Evolutionary conservation across 2,113 vertebrate genomes (phyloP).

Genomic region (Thalassarche chlororhynchos): DNA sequence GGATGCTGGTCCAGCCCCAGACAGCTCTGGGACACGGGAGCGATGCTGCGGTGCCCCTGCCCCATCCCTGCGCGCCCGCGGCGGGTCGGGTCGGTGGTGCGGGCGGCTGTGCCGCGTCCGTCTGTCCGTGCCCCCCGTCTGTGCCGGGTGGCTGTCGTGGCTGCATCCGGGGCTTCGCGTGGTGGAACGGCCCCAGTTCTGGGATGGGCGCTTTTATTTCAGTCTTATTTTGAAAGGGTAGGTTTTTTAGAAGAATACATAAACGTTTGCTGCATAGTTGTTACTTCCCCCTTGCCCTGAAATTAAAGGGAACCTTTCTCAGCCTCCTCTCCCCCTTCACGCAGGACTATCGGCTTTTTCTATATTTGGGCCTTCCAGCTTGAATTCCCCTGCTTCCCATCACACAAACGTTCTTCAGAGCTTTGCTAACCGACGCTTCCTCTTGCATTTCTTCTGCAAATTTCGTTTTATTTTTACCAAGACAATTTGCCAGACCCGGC

Average conservation of each 20-base stretch:
- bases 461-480: not conserved
- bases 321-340: not conserved
- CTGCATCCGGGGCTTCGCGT: accelerated
- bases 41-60: accelerated
- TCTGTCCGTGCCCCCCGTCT: accelerated
- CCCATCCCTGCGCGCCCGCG: accelerated
- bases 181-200: not conserved
- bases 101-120: not conserved
- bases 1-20: not conserved
- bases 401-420: not conserved
- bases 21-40: accelerated
- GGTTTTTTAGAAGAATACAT: accelerated
- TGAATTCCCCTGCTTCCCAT: not conserved
- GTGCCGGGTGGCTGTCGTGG: not conserved
- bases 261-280: accelerated
- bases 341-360: not conserved
- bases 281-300: not conserved
- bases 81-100: not conserved
- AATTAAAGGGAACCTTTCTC: not conserved
- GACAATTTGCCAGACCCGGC: accelerated
- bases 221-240: accelerated
- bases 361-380: accelerated
- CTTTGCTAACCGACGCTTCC: accelerated
- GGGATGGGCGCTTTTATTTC: not conserved
- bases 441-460: not conserved